Evolutionary conservation across 92 coral and sea anemone species (phyloP).

Genomic region (Blastomussa wellsi): DNA sequence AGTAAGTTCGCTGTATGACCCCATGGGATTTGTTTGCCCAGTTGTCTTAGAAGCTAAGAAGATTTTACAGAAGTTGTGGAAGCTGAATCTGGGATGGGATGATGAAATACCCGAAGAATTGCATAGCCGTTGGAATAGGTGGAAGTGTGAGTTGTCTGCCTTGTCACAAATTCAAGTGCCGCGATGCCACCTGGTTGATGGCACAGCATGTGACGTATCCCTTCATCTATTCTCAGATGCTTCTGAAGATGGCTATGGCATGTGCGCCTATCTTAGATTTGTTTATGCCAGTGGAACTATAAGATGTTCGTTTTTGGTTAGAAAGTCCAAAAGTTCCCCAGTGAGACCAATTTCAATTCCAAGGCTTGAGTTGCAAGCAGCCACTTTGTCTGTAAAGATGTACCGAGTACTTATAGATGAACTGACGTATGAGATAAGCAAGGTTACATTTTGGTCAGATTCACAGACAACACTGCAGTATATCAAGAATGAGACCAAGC

Average conservation of each 20-base stretch:
- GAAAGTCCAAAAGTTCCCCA: too few species aligned
- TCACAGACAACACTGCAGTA: conserved; percentile 38
- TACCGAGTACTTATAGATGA: conserved; percentile 34
- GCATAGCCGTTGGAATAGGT: conserved; percentile 55
- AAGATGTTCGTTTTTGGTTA: too few species aligned
- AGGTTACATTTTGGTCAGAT: conserved; percentile 40
- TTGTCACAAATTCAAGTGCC: conserved; percentile 26
- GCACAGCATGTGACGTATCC: background rate
- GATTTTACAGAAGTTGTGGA: too few species aligned
- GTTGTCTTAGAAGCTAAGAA: too few species aligned
- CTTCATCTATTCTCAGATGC: conserved; percentile 10
- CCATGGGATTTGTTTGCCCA: too few species aligned
- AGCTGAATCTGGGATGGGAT: conserved; percentile 16
- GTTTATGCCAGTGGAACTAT: too few species aligned
- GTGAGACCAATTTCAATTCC: too few species aligned
- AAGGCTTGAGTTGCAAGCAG: too few species aligned
- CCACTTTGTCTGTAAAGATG: conserved; percentile 23
- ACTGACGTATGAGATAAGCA: conserved; percentile 34
- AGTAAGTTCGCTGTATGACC: conserved; percentile 46
- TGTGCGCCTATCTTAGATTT: too few species aligned
- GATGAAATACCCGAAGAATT: too few species aligned
- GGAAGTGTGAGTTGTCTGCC: conserved; percentile 10
- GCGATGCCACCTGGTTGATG: conserved; percentile 17
- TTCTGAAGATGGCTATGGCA: too few species aligned
- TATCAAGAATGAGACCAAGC: too few species aligned